phyloP scores from a whole-genome alignment of 2,797 vertebrate genomes.

The Enteromius mattozi region DNA sequence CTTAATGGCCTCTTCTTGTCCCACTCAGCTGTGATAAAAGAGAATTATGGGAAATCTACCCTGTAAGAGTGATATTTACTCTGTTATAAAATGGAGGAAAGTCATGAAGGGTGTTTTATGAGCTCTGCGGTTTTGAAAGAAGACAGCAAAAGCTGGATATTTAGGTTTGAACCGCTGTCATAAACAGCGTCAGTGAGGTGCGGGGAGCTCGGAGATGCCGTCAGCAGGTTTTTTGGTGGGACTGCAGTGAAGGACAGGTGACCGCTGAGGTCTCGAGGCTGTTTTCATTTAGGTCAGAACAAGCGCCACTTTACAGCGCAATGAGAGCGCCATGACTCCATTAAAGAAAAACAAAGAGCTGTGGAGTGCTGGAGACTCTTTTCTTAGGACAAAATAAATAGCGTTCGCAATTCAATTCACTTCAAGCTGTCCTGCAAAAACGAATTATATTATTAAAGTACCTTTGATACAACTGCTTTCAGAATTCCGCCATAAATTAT shows the following conservation, averaged over 20 bases:
- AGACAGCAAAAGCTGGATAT: conserved; percentile 31
- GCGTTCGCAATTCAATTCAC: conserved; percentile 46
- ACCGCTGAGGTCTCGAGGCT: conserved; percentile 62
- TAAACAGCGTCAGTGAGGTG: conserved; percentile 25
- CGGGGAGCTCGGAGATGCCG: conserved; percentile 29
- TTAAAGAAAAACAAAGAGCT: conserved; percentile 62
- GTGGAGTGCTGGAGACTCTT: conserved; percentile 52
- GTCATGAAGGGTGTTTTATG: conserved; percentile 40
- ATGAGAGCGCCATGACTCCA: conserved; percentile 62
- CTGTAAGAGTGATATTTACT: conserved; percentile 68
- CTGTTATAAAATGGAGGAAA: conserved; percentile 53
- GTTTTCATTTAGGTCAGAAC: conserved; percentile 68
- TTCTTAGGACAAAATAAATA: conserved; percentile 59
- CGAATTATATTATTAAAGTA: conserved; percentile 48
- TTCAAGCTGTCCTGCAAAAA: conserved; percentile 50
- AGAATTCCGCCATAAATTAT: conserved; percentile 7
- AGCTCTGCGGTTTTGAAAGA: conserved; percentile 32
- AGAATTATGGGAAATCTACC: conserved; percentile 71
- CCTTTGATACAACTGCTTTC: conserved; percentile 45
- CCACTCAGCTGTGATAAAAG: conserved; percentile 71
- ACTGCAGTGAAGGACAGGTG: conserved; percentile 65
- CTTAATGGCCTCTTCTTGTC: conserved; percentile 69
- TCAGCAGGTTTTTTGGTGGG: conserved; percentile 54
- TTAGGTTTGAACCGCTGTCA: conserved; percentile 28
- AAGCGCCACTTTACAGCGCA: conserved; percentile 62